Base-by-base conservation (phyloP, 2,888 invertebrate genomes). In the Meiosimyza platycephala region DNA sequence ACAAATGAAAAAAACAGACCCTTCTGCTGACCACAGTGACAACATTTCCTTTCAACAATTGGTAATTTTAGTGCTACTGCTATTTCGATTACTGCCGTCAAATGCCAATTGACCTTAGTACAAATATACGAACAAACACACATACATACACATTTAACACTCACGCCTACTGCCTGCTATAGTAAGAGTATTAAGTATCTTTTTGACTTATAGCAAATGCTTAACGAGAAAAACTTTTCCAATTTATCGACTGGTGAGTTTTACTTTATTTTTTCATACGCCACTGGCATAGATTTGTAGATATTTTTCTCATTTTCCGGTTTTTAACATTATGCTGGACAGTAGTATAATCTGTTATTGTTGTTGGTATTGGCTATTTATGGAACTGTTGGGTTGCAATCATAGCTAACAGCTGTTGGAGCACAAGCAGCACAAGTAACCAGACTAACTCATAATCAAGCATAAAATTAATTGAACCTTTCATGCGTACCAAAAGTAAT, bases 171-270 rank as follows among this genome's bases (percentile, higher is more conserved):
- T 40, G 40, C 9, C 6, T n/a, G 1, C 2, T 40, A 40, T 2
- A 9, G 9, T 2, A 40, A 40, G 9, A 40, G 40, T 40, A 40
- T 40, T 9, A 6, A 40, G 40, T 40, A 40, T 40, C 40, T 40
- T 9, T 40, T n/a, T 18, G 22, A 60, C 28, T 60, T 33, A 60
- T 33, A 12, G 33, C 33, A 16, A 60, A 60, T 60, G 15, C n/a
- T 60, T 60, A 60, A 60, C 33, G 60, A 60, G 60, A 60, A 60
- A 60, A 60, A 60, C 28, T 60, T 60, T 60, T 60, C 28, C 60
- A 60, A 60, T 60, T 15, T 60, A 60, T 33, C 28, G 60, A 9
- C 22, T 40, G 40, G 6, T 40, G 40, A 40, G 9, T 40, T 40
- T 40, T n/a, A 2, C 33, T 40, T n/a, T n/a, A n/a, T 28, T 22